Evolutionary conservation across 1,140 invertebrate species (phyloP), one percentile per base, ranked within the genome.

Genomic region (Aethina tumida): DNA sequence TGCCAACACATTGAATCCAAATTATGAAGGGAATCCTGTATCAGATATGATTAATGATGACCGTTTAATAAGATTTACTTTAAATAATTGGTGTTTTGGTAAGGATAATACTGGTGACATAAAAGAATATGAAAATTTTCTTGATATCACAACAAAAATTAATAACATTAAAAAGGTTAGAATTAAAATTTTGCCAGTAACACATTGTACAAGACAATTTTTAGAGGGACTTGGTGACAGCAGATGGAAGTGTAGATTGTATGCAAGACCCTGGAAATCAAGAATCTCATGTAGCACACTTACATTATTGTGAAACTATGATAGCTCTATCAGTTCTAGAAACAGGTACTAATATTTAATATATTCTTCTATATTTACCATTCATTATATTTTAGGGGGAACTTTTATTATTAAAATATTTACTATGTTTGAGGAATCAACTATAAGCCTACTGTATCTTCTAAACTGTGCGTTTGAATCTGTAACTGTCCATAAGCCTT

Each of bases 201-300:
- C 17, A 35, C 19, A 35, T 21, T 26, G 6, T 4, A 29, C 7
- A 35, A 35, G n/a, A 26, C 32, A 13, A 16, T 12, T 41, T 56
- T 4, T 31, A 67, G 57, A 59, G 75, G 9, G 52, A 69, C 35
- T 58, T 89, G 47, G 75, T 96, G 4, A 97, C 93, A 2, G 90
- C 89, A 15, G 93, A 97, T 71, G 93, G 93, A 0, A 94, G 90
- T 52, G 75, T 95, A 10, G 81, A 95, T 60, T 97, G 92, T 56
- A 72, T 79, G 36, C 67, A 74, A 10, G 69, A 80, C 47, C 91
- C 90, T 4, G 84, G 75, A 29, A 83, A 89, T 52, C 93, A 97
- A 66, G 93, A 97, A 56, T 63, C 59, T 19, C 63, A 74, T 1
- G 85, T 94, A 0, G 71, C 77, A 15, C 69, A 70, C 6, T 64